Base-by-base conservation (phyloP, 2,797 vertebrate species). In the Miichthys miiuy region DNA sequence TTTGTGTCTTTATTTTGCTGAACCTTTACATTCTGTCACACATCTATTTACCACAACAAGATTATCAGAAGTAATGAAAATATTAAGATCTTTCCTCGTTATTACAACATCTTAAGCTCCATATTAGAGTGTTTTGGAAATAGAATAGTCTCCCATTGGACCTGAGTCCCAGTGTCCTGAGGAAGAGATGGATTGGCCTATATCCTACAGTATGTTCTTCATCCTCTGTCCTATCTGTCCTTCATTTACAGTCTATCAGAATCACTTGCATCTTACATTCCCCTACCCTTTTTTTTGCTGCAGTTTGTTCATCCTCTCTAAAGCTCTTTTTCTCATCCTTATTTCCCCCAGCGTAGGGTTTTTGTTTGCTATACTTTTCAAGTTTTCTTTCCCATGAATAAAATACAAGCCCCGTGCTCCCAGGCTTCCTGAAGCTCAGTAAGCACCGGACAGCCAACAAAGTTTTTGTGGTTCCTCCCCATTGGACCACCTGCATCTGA, bases 361-460 rank as follows among this genome's bases (percentile, higher is more conserved):
- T 77, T 72, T 75, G 41, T 82, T 68, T 77, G 63, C 57, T 55
- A 9, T 16, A 63, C 60, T 68, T 79, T 79, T 83, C 57, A 70
- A 86, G 70, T 86, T 88, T 87, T 86, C 63, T 70, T 56, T 41
- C 44, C 64, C 68, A 91, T 90, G 74, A 92, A 92, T 91, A 90
- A 92, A 91, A 88, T 68, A 90, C 27, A 69, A 88, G 65, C 58
- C 65, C 23, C 11, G 1, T 0, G 44, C 83, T 91, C 63, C 38
- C 30, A 50, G 77, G 82, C 73, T 86, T 85, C 88, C 90, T 79
- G 60, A 51, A 82, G 73, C 81, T 73, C 75, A 69, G 72, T 18
- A 68, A 76, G 81, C 58, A 71, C 75, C 55, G 62, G 85, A 72
- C 80, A 72, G 67, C 67, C 77, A 48, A 57, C 71, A 73, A 69